Evolutionary conservation across 2,888 invertebrate genomes (phyloP).

Genomic region (Halictus quadricinctus): DNA sequence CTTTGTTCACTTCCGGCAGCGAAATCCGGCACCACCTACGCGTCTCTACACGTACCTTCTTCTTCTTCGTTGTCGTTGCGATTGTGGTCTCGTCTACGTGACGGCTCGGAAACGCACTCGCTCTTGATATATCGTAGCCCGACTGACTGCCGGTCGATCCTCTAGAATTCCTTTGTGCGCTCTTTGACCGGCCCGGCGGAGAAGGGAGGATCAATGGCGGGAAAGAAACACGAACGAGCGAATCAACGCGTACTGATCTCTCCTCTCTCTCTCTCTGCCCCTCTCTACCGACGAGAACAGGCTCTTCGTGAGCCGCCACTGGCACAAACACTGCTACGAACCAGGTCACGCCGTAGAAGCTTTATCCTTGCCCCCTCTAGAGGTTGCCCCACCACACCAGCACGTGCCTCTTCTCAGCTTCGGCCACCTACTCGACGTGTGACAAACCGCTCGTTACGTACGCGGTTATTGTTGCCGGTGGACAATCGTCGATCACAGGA

Average conservation of each 20-base stretch:
- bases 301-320: conserved; percentile 44
- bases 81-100: background rate
- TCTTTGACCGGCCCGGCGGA: background rate
- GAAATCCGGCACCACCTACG: background rate
- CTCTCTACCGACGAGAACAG: background rate
- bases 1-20: conserved; percentile 6
- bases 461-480: background rate
- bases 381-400: conserved; percentile 21
- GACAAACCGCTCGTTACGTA: background rate
- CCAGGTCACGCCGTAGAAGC: conserved; percentile 30
- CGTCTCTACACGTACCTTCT: background rate
- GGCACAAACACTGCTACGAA: conserved; percentile 53
- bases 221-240: conserved; percentile 9
- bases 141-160: conserved; percentile 17
- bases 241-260: background rate
- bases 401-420: conserved; percentile 38
- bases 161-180: conserved; percentile 11
- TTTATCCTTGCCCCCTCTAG: conserved; percentile 62
- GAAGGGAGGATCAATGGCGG: conserved; percentile 1
- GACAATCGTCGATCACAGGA: background rate
- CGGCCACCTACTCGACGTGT: conserved; percentile 31
- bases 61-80: background rate
- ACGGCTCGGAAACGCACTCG: background rate
- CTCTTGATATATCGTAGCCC: background rate
- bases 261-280: background rate